phyloP scores from a whole-genome alignment of 2,888 invertebrate genomes.

The Marronus borbonicus region DNA sequence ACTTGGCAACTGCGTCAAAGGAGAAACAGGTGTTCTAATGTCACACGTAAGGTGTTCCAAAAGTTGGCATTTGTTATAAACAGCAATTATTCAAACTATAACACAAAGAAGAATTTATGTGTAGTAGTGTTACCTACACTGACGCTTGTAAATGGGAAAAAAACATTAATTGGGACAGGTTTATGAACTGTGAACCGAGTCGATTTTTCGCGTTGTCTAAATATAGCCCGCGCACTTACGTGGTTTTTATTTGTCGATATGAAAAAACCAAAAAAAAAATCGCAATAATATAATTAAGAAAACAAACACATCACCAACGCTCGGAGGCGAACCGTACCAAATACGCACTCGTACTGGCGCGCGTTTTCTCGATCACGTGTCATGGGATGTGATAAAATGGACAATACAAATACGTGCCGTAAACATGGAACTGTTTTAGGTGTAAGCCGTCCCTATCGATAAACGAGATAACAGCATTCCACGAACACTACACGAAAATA shows the following conservation, averaged over 20 bases:
- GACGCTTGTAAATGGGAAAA: conserved; percentile 23
- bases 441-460: not conserved
- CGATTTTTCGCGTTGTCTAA: conserved; percentile 3
- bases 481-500: conserved; percentile 16
- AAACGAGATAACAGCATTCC: conserved; percentile 27
- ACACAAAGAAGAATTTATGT: conserved; percentile 26
- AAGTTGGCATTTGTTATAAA: conserved; percentile 42
- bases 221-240: conserved; percentile 4
- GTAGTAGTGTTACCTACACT: conserved; percentile 1
- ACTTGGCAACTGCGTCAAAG: conserved; percentile 45
- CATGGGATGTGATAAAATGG: conserved; percentile 30
- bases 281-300: conserved; percentile 5
- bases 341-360: not conserved
- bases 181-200: not conserved
- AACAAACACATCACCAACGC: not conserved
- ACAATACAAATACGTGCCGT: conserved; percentile 12
- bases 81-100: conserved; percentile 43
- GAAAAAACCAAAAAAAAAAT: not conserved
- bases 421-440: conserved; percentile 18
- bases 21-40: conserved; percentile 48
- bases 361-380: conserved; percentile 37
- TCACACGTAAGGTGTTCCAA: conserved; percentile 44
- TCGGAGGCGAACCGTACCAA: not conserved
- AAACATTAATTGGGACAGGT: not conserved
- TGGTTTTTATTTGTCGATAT: not conserved